phyloP scores from a whole-genome alignment of 2,113 vertebrate species.

The Lonchura striata region DNA sequence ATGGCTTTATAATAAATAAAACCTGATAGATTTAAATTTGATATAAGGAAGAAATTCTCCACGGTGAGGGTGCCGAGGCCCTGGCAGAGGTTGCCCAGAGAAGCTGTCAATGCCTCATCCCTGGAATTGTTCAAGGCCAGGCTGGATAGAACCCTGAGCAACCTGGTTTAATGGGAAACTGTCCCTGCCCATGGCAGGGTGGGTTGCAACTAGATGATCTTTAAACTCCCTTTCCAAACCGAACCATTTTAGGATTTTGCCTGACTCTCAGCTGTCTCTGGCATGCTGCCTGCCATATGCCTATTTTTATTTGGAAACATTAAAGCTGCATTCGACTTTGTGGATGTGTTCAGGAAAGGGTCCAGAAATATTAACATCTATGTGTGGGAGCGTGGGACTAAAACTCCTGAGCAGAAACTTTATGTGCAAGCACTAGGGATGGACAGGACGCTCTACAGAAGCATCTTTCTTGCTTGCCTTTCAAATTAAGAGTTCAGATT shows the following conservation, averaged over 20 bases:
- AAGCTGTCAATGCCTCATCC: neutral
- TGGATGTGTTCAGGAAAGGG: neutral
- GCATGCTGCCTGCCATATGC: neutral
- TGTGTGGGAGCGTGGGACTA: neutral
- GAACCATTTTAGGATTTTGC: neutral
- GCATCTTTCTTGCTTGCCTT: neutral
- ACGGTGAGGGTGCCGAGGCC: neutral
- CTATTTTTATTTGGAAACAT: neutral
- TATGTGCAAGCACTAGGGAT: neutral
- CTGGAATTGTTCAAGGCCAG: neutral
- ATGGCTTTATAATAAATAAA: neutral
- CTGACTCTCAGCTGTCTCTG: neutral
- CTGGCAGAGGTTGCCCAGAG: neutral
- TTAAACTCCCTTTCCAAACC: neutral
- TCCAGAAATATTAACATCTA: neutral
- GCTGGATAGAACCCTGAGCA: neutral
- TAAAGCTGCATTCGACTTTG: neutral
- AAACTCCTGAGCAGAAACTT: neutral
- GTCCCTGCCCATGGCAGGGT: neutral
- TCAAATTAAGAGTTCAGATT: neutral
- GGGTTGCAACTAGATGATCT: rapidly evolving
- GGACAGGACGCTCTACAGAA: rapidly evolving
- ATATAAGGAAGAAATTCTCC: neutral
- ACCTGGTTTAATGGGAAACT: neutral
- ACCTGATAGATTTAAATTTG: neutral